These are phyloP conservation scores for Subacronicta megacephala DNA, from an alignment of 2,888 invertebrate genomes.

Conservation along the genomic window DNA sequence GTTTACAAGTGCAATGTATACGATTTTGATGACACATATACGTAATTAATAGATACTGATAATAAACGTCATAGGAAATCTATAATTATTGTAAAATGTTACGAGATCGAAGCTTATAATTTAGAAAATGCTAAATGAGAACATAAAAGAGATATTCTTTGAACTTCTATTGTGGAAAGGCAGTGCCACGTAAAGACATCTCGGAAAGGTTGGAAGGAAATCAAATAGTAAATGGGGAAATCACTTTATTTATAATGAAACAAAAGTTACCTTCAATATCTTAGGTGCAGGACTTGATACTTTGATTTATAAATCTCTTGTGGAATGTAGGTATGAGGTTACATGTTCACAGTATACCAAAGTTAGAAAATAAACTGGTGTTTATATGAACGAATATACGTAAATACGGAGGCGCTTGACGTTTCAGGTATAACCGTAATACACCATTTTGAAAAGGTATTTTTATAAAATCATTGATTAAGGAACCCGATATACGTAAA, in stretches of 20 bases:
- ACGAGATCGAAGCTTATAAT: conserved; percentile 82
- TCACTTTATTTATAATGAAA: conserved; percentile 79
- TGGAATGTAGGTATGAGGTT: conserved; percentile 74
- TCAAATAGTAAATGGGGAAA: conserved; percentile 61
- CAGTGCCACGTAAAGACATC: conserved; percentile 73
- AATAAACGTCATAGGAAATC: conserved; percentile 85
- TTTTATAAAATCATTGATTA: conserved; percentile 89
- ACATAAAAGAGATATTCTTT: conserved; percentile 77
- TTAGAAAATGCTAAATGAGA: conserved; percentile 72
- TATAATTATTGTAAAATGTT: conserved; percentile 85
- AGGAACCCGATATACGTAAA: conserved; percentile 88
- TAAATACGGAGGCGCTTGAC: conserved; percentile 62
- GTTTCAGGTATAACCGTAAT: conserved; percentile 61
- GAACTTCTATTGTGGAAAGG: conserved; percentile 75
- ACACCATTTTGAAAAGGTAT: conserved; percentile 82
- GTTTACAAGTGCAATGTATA: conserved; percentile 90
- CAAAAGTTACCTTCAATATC: conserved; percentile 85
- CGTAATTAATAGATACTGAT: conserved; percentile 87
- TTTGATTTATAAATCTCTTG: conserved; percentile 69
- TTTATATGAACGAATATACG: conserved; percentile 63
- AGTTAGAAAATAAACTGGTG: conserved; percentile 86
- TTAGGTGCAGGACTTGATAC: conserved; percentile 71
- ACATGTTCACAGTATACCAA: conserved; percentile 88
- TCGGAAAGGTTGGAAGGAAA: conserved; percentile 67
- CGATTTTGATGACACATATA: conserved; percentile 89